Conservation (phyloP, 2,113 vertebrate species). For the Psittacara wagleri region DNA sequence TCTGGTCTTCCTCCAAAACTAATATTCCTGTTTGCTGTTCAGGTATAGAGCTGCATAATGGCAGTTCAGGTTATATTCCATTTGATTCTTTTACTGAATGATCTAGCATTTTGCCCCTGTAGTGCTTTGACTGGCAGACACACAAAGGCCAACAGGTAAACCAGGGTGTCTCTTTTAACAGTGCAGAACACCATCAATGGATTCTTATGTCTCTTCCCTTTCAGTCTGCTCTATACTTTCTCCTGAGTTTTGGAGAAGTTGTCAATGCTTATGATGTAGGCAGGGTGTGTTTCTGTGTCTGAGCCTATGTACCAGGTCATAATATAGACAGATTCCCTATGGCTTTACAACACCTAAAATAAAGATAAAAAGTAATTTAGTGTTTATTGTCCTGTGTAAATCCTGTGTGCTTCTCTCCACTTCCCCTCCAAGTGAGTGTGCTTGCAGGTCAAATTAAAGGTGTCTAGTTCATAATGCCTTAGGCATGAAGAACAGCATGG, state of each 20-base stretch:
- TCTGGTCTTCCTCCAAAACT: constrained; percentile 24
- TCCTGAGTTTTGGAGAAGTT: neutral
- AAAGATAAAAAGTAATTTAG: neutral
- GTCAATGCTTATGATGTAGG: neutral
- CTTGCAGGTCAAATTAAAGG: constrained; percentile 53
- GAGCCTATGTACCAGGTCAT: neutral
- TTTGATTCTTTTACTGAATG: neutral
- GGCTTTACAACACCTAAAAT: neutral
- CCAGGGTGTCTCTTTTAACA: neutral
- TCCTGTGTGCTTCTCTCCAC: constrained; percentile 14
- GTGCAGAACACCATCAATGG: neutral
- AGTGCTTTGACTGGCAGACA: neutral
- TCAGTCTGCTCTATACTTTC: constrained; percentile 1
- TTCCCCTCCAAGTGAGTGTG: constrained; percentile 1
- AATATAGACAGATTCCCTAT: neutral
- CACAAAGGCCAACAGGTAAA: neutral
- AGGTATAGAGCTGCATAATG: neutral
- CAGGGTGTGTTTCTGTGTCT: neutral
- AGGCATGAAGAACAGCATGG: constrained; percentile 10
- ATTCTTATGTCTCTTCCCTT: neutral
- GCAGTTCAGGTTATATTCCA: neutral
- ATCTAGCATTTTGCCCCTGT: neutral
- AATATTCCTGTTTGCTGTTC: neutral
- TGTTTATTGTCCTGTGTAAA: constrained; percentile 16
- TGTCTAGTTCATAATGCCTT: neutral